These are phyloP conservation scores for Botia kubotai DNA, from an alignment of 2,797 vertebrate species.

Conservation along the genomic window DNA sequence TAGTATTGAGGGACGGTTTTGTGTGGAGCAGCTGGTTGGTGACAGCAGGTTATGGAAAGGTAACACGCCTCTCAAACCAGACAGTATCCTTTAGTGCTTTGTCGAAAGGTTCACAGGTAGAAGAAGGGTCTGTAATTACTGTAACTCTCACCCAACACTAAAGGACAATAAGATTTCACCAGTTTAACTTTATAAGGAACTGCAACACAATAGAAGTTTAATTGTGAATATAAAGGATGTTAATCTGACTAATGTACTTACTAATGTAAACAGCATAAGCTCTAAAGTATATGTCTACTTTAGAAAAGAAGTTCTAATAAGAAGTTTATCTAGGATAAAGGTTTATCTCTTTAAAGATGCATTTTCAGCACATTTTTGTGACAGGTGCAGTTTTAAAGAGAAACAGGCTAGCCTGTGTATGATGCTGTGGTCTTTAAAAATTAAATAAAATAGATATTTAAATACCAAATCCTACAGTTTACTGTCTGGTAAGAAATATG, in stretches of 20 bases:
- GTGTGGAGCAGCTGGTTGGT: constrained; percentile 50
- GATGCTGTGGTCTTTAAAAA: background rate
- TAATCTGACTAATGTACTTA: background rate
- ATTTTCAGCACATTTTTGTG: background rate
- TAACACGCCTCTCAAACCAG: background rate
- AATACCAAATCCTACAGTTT: no score
- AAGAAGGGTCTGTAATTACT: background rate
- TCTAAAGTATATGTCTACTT: background rate
- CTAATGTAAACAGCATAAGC: no score
- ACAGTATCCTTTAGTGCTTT: background rate
- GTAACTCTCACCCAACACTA: background rate
- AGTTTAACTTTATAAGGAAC: background rate
- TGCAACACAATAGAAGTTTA: background rate
- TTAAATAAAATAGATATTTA: no score
- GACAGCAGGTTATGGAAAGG: background rate
- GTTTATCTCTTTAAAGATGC: background rate
- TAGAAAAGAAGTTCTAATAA: background rate
- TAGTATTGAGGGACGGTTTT: constrained; percentile 63
- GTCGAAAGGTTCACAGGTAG: background rate
- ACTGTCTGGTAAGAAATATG: no score
- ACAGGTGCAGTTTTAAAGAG: background rate
- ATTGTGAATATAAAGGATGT: background rate
- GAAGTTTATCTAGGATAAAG: background rate
- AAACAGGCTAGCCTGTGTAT: background rate
- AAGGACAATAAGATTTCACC: no score